Percentiles rank a stretch among this genome's conserved stretches.
These are phyloP conservation scores for Trachymyrmex septentrionalis DNA, from an alignment of 1,140 invertebrate genomes.

Conservation along the genomic window DNA sequence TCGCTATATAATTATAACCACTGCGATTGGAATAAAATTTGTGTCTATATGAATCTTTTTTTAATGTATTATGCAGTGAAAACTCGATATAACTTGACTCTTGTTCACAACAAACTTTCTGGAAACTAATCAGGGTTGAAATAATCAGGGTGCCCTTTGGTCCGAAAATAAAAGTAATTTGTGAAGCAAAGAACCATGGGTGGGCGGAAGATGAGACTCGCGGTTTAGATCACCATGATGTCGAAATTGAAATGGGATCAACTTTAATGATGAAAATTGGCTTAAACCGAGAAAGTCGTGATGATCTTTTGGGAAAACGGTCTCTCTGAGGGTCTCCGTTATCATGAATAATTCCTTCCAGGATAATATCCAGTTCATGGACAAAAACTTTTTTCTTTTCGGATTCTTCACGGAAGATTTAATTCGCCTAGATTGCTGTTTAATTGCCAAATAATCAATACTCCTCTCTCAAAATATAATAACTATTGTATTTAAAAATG, in stretches of 20 bases:
- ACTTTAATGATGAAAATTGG: conserved; percentile 81
- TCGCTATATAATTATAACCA: conserved; percentile 37
- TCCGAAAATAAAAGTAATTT: conserved; percentile 72
- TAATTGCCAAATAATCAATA: conserved; percentile 64
- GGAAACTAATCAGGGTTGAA: conserved; percentile 20
- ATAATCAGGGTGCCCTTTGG: conserved; percentile 54
- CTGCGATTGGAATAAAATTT: not conserved
- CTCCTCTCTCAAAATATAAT: not conserved
- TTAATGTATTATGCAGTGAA: not conserved
- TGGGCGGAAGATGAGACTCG: conserved; percentile 56
- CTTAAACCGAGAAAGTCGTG: conserved; percentile 76
- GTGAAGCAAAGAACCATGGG: conserved; percentile 47
- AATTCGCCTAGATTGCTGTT: conserved; percentile 73
- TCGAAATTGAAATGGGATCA: conserved; percentile 81
- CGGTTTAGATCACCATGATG: conserved; percentile 69
- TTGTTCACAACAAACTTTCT: conserved; percentile 1
- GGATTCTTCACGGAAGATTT: conserved; percentile 75
- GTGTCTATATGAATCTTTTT: not conserved
- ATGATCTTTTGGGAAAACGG: conserved; percentile 74
- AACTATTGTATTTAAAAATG: not conserved
- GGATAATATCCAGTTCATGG: conserved; percentile 76
- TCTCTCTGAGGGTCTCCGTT: conserved; percentile 76
- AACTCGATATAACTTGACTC: not conserved
- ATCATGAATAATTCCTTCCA: conserved; percentile 69
- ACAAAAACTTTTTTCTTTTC: conserved; percentile 83